Conservation (phyloP, 2,888 invertebrate genomes). For the Amiota minor region DNA sequence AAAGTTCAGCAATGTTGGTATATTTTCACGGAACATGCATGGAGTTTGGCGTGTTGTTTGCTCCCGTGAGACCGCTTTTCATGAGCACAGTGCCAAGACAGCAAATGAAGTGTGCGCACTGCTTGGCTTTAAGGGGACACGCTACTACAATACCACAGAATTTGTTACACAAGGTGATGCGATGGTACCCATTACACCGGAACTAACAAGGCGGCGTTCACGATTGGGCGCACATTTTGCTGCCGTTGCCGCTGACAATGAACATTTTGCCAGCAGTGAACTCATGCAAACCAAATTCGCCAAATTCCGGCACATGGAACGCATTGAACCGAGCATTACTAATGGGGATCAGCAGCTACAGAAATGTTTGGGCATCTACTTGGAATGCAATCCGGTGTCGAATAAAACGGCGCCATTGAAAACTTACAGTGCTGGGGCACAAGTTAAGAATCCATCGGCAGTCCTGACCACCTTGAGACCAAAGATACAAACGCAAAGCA, state of each 20-base stretch:
- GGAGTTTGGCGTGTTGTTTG: constrained; percentile 82
- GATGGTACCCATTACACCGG: constrained; percentile 62
- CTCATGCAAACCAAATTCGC: constrained; percentile 18
- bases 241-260: constrained; percentile 52
- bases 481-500: constrained; percentile 50
- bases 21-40: constrained; percentile 77
- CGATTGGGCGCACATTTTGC: constrained; percentile 41
- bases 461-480: constrained; percentile 52
- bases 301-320: constrained; percentile 42
- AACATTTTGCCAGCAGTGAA: constrained; percentile 52
- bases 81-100: constrained; percentile 65
- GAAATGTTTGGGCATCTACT: constrained; percentile 65
- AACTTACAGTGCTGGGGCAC: constrained; percentile 62
- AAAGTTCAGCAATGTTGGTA: constrained; percentile 77
- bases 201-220: constrained; percentile 42
- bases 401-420: constrained; percentile 63
- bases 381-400: constrained; percentile 66
- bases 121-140: constrained; percentile 77
- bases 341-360: neutral
- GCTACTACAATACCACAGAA: constrained; percentile 62
- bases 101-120: constrained; percentile 79
- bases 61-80: constrained; percentile 71
- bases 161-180: constrained; percentile 48
- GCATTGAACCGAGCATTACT: constrained; percentile 43
- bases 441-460: constrained; percentile 37